Evolutionary conservation across 2,113 vertebrate genomes (phyloP).

Genomic region (Holacanthus passer): DNA sequence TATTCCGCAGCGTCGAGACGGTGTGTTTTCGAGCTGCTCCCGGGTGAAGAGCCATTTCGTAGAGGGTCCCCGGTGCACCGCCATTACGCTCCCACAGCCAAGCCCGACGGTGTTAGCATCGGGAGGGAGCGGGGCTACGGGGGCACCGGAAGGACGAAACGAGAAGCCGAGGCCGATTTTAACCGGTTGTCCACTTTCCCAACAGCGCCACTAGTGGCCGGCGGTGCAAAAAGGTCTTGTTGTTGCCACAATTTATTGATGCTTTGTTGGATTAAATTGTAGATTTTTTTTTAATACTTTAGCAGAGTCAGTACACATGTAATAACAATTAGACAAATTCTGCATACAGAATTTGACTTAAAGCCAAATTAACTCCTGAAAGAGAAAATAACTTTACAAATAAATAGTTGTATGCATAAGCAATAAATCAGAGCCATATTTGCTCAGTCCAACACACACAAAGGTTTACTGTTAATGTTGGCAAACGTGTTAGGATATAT

Average conservation of each 20-base stretch:
- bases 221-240: background rate
- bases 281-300: no score
- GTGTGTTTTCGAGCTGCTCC: conserved; percentile 95
- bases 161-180: background rate
- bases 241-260: no score
- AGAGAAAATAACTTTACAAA: no score
- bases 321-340: no score
- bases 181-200: background rate
- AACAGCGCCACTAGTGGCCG: conserved; percentile 41
- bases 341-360: no score
- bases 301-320: no score
- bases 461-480: no score
- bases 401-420: no score
- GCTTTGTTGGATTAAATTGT: background rate
- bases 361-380: no score
- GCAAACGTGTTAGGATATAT: no score
- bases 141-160: conserved; percentile 62
- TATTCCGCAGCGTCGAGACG: conserved; percentile 93
- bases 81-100: conserved; percentile 82
- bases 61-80: conserved; percentile 88
- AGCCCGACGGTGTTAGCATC: conserved; percentile 71
- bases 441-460: no score
- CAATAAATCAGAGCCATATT: no score
- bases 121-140: conserved; percentile 60
- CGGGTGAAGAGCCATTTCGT: conserved; percentile 97